Base-by-base conservation (phyloP, 2,888 invertebrate genomes). In the Exocentrus adspersus region DNA sequence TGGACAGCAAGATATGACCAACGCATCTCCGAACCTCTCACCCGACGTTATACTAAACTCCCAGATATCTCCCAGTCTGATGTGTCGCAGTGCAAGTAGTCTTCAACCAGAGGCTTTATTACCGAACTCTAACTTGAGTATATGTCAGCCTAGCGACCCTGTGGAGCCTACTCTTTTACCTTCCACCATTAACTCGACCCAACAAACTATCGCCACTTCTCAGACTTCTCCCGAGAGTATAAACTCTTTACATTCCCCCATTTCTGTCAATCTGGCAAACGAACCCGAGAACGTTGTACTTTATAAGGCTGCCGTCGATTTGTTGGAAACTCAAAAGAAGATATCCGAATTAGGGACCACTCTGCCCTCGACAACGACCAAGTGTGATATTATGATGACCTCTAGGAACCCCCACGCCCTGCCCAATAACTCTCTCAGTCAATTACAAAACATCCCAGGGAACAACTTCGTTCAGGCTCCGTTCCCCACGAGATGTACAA, bases 261-360 rank as follows among this genome's bases (percentile, higher is more conserved):
- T 74, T 17, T 54, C 70, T 10, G 69, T 71, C 46, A 79, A 83
- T 20, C 60, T 76, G 6, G 86, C 87, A 45, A 85, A 87, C 1
- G 87, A 88, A 21, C 88, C 89, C 21, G 89, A 90, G 72, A 91
- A 92, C 70, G 89, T 89, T n/a, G 90, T 92, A 86, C 86, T 92
- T 45, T 84, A 92, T 57, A 90, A 90, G 78, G 92, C 92, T 4
- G 90, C 90, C 0, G 90, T 88, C 0, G 90, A 91, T 81, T 87
- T 90, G 72, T 84, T 90, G 10, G 88, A 89, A 48, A 89, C 90
- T 0, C 86, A 86, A 84, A 87, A 83, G 86, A 74, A 88, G 86
- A 75, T 86, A 84, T 28, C 85, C 82, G 63, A 87, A 83, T 74
- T 80, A 60, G 76, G 72, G 2, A 65, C 65, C 21, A 63, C 57